Percentiles rank a stretch among this genome's conserved stretches.
Evolutionary conservation across 2,888 invertebrate species (phyloP).

Genomic region (Micropterix aruncella): DNA sequence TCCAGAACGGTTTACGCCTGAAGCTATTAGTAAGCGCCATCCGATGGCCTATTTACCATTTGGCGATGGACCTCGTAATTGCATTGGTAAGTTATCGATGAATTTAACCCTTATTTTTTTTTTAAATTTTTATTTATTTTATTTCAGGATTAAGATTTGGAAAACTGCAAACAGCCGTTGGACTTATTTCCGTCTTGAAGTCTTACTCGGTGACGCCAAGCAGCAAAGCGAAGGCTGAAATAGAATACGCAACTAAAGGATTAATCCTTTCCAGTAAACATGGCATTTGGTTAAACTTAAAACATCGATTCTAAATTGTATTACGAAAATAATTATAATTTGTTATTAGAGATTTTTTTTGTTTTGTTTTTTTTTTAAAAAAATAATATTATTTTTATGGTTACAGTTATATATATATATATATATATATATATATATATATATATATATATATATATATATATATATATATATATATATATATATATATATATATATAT

Average conservation of each 20-base stretch:
- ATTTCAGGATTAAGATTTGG: neutral
- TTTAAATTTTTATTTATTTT: neutral
- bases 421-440: too few relatives aligned
- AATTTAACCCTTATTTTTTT: neutral
- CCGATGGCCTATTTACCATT: slow-evolving; percentile 15
- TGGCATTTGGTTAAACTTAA: neutral
- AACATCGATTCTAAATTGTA: too few relatives aligned
- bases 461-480: too few relatives aligned
- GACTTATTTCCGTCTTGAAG: neutral
- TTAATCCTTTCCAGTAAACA: neutral
- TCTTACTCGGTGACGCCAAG: neutral
- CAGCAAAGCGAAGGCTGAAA: neutral
- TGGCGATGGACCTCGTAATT: slow-evolving; percentile 16
- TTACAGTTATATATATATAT: too few relatives aligned
- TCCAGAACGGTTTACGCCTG: slow-evolving; percentile 19
- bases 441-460: too few relatives aligned
- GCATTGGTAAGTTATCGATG: slow-evolving; percentile 13
- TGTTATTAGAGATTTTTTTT: too few relatives aligned
- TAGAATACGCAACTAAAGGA: neutral
- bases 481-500: too few relatives aligned
- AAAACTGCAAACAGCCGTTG: neutral
- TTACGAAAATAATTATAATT: too few relatives aligned
- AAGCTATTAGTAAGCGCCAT: slow-evolving; percentile 14
- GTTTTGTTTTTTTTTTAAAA: too few relatives aligned
- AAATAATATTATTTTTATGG: too few relatives aligned